Evolutionary conservation across 1,140 invertebrate genomes (phyloP), one percentile per base, ranked within the genome.

Genomic region (Anadara kagoshimensis): DNA sequence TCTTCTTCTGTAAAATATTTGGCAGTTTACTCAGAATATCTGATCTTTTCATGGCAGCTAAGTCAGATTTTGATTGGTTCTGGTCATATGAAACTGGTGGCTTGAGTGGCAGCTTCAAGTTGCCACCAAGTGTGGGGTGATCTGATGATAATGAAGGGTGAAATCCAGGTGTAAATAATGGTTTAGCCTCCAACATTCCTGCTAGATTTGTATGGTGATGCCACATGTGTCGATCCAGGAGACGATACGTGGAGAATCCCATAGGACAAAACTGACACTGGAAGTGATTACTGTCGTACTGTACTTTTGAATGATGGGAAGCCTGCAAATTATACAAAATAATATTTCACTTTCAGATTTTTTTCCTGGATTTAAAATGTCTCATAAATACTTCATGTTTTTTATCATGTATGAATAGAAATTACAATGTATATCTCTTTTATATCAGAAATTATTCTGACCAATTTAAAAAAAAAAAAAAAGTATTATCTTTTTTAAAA

Each of bases 251-350:
- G 11, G 73, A 77, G 51, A 75, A 79, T 47, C 73, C 75, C 75
- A 77, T 62, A 45, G 78, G 80, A 69, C 80, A 82, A 41, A 75
- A 79, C 66, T 77, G 75, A 61, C 80, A 82, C 61, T 81, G 79
- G 49, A 63, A 61, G 8, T 76, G 51, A 43, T 20, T 69, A 20
- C 56, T 72, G 24, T 76, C 73, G 22, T 75, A 75, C 24, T 29
- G 54, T 14, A 63, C 14, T 26, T 58, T 4, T 1, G 64, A 49
- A 5, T 64, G 61, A 29, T 64, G 44, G n/a, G n/a, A n/a, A n/a
- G n/a, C n/a, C n/a, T n/a, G n/a, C n/a, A n/a, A n/a, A n/a, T n/a
- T n/a, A n/a, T n/a, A n/a, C n/a, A n/a, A n/a, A n/a, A n/a, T n/a
- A n/a, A n/a, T n/a, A n/a, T n/a, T n/a, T n/a, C n/a, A n/a, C n/a